Evolutionary conservation across 2,888 invertebrate species (phyloP), one percentile per base, ranked within the genome.

Genomic region (Diabrotica balteata): DNA sequence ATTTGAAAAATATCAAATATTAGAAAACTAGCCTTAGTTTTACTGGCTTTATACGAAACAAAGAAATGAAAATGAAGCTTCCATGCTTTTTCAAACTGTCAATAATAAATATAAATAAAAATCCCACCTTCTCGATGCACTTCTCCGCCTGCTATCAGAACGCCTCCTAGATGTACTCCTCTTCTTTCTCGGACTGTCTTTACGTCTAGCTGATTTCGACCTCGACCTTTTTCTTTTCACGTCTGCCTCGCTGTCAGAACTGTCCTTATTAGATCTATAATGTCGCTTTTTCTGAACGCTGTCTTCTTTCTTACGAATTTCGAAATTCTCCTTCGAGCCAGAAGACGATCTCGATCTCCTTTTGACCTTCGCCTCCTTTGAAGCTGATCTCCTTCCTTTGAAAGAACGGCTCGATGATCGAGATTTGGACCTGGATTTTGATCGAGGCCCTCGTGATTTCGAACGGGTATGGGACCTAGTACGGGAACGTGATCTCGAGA

Each of bases 221-320:
- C 80, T 78, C 11, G 80, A 81, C 71, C 79, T 76, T 79, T 81
- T 77, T 82, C 81, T 69, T 78, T 77, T 80, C 49, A 84, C 85
- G 80, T 85, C 80, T 50, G 76, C 74, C 65, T 80, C 80, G 68
- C 80, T 80, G 68, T 80, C 80, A 6, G 80, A 80, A 69, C 82
- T 93, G 79, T 93, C 93, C 68, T 93, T 91, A 80, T 95, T 94
- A 64, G 93, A 94, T 44, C 74, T 88, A 81, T 96, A 96, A 73
- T 95, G 95, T 8, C 96, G 89, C 80, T 95, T 95, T 81, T 94
- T 94, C 81, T 95, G 95, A 9, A 93, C 89, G 83, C 94, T 87
- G 84, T 93, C 88, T 84, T 91, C 90, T 85, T 94, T 91, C 86
- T 93, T 87, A 78, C 90, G 85, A 72, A 91, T 90, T 81, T 91